Evolutionary conservation across 2,888 invertebrate genomes (phyloP), one percentile per base, ranked within the genome.

Genomic region (Andrena bicolor): DNA sequence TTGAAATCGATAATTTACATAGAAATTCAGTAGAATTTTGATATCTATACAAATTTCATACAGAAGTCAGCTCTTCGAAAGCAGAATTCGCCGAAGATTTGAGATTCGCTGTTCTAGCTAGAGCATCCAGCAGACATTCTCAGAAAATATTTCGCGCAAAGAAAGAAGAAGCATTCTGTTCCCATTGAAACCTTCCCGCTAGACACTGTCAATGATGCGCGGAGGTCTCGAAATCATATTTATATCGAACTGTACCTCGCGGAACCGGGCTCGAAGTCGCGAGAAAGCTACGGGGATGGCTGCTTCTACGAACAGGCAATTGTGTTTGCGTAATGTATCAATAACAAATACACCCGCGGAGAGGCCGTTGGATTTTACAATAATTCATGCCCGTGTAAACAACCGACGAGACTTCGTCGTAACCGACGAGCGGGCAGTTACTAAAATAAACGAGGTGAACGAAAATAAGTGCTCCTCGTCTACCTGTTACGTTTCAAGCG

Each of bases 361-460:
- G 20, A 26, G 16, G 26, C 30, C n/a, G 77, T 8, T 10, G 13
- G 56, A 16, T 20, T 30, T 61, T 30, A 61, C 30, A 68, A 41
- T 56, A 23, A 28, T 30, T 49, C 51, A 10, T 13, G 35, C 23
- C 20, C 20, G 10, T 41, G 3, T 61, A 69, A 80, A 80, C 60
- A 76, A 63, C 56, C 26, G 48, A 49, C 23, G 61, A 26, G 48
- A 10, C 30, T 63, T 72, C 35, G 3, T 28, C 53, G 66, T 28
- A 66, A 80, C 61, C 13, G 49, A 8, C 48, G 60, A n/a, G 56
- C 56, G 49, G 60, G 61, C 72, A 61, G 79, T 41, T 56, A 65
- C 79, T 28, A 80, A 80, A 80, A 80, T 78, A 80, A 78, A 80
- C 79, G 66, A 72, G 16, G 10, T 16, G 79, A 56, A 66, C 79